These are phyloP conservation scores for Andricus curvator DNA, from an alignment of 2,888 invertebrate genomes.

Conservation along the genomic window DNA sequence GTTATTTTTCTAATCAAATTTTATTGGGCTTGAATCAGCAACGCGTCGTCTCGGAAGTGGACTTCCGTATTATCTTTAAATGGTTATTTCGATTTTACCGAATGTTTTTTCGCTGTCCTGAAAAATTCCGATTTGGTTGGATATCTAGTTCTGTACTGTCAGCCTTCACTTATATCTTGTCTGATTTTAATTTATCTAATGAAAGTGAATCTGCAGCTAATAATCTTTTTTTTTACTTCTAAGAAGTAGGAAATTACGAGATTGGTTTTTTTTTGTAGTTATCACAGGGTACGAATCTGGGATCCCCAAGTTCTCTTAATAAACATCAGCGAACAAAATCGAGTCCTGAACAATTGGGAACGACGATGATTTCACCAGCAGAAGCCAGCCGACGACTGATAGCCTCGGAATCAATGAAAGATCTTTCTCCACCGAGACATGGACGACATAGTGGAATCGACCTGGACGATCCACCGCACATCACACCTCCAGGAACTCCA, in stretches of 20 bases:
- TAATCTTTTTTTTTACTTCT: neutral
- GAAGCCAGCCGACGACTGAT: constrained; percentile 80
- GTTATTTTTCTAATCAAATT: no score
- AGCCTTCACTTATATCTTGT: neutral
- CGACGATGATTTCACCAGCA: constrained; percentile 72
- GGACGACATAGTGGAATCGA: constrained; percentile 67
- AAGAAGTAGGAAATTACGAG: neutral
- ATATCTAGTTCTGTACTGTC: no score
- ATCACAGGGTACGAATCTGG: constrained; percentile 73
- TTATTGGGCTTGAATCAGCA: no score
- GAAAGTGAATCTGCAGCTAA: neutral
- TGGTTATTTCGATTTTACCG: no score
- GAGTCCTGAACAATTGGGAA: constrained; percentile 81
- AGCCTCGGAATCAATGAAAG: constrained; percentile 82
- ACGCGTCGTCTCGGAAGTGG: no score
- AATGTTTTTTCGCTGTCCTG: no score
- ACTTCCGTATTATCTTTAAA: no score
- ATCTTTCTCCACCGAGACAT: constrained; percentile 77
- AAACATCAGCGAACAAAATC: constrained; percentile 84
- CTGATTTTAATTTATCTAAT: neutral
- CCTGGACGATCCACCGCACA: constrained; percentile 75
- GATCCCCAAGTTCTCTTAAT: constrained; percentile 69
- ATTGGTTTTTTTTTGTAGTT: constrained; percentile 59
- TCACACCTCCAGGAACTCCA: constrained; percentile 92
- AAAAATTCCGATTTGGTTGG: no score